phyloP scores from a whole-genome alignment of 1,140 invertebrate species.

The Tetragnatha versicolor region DNA sequence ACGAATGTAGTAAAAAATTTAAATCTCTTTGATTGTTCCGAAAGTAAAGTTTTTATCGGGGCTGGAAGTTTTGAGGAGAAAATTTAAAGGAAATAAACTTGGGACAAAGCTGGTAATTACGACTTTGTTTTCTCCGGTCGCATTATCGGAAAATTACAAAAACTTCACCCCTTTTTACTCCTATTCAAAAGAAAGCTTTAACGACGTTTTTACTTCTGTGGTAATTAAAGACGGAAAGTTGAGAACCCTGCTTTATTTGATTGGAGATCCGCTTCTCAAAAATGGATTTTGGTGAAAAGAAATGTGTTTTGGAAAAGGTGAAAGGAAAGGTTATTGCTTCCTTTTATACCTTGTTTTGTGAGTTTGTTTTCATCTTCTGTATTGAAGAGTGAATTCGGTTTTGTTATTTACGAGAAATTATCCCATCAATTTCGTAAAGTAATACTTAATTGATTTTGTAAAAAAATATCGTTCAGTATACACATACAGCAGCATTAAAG shows the following conservation, averaged over 20 bases:
- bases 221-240: conserved; percentile 4
- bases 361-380: no score
- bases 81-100: conserved; percentile 12
- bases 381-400: no score
- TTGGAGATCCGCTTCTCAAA: background rate
- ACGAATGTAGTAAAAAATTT: conserved; percentile 9
- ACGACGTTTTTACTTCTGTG: background rate
- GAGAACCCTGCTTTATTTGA: background rate
- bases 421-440: no score
- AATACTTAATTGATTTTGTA: no score
- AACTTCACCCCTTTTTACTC: background rate
- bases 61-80: background rate
- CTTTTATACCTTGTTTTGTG: no score
- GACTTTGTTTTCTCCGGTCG: background rate
- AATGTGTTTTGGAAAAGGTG: background rate
- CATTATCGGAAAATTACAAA: conserved; percentile 20
- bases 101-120: conserved; percentile 13
- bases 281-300: background rate
- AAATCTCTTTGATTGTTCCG: conserved; percentile 13
- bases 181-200: conserved; percentile 13
- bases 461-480: no score
- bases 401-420: no score
- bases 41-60: conserved; percentile 4
- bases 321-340: no score
- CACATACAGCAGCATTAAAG: no score